Evolutionary conservation across 2,797 vertebrate genomes (phyloP), one percentile per base, ranked within the genome.

Genomic region (Menidia menidia): DNA sequence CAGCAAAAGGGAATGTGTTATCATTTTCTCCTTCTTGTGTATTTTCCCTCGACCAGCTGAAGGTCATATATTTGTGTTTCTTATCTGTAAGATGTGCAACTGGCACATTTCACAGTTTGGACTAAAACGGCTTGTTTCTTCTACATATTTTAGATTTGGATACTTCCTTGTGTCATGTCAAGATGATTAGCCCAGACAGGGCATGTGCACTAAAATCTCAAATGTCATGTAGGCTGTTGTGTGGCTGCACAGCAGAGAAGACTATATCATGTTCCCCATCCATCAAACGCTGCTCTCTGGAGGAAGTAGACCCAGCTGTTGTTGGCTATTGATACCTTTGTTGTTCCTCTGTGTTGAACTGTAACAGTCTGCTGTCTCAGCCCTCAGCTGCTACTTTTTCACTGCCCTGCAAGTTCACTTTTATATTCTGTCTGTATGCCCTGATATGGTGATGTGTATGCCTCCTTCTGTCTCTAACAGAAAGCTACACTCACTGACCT

Each of bases 1-100:
- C 64, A 90, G 88, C 87, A 84, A 81, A 69, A 80, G 89, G 83
- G 89, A 93, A 92, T 92, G 90, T 83, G 78, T 92, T 92, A 92
- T 93, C 90, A 77, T 77, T 87, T 76, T 89, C 65, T 75, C 80
- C 63, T 80, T 80, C 84, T 76, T 73, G 75, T 88, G 80, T 71
- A 48, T 44, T 58, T 71, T 74, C 79, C 73, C 81, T 80, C 71
- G 25, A 73, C 55, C 64, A 71, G 60, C 56, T 69, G 48, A 80
- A 79, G 83, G 64, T 83, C 81, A 82, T 77, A 48, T 66, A 80
- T 77, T 79, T 83, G 64, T 60, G 47, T 64, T 71, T 66, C 82
- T 90, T 91, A 89, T 93, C 87, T 77, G 60, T 11, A 19, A 73
- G 31, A 83, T 61, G 83, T 80, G 71, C 77, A 66, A 64, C 68